These are phyloP conservation scores for Propithecus coquereli DNA, from an alignment of 2,113 vertebrate genomes.

Conservation along the genomic window DNA sequence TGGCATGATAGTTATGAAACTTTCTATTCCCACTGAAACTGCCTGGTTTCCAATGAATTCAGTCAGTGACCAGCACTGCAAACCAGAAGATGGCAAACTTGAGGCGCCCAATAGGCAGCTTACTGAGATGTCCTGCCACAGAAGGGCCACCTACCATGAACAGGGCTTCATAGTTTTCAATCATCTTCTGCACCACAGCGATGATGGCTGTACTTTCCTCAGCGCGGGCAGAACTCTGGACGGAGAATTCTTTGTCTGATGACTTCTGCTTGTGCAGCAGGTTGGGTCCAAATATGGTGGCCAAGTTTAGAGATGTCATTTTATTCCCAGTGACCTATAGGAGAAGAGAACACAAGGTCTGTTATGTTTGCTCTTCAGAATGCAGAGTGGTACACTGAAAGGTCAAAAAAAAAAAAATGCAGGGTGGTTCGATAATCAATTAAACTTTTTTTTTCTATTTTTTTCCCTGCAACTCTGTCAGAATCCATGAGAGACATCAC, in stretches of 20 bases:
- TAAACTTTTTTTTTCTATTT: not conserved
- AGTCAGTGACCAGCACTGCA: not conserved
- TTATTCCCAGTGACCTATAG: conserved; percentile 95
- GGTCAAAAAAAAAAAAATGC: not conserved
- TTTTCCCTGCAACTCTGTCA: not conserved
- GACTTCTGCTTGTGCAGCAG: conserved; percentile 96
- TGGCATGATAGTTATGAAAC: not conserved
- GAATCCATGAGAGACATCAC: not conserved
- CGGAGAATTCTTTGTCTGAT: conserved; percentile 95
- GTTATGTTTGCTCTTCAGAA: conserved; percentile 26
- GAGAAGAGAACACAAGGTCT: conserved; percentile 57
- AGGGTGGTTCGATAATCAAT: not conserved
- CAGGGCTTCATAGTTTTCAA: conserved; percentile 88
- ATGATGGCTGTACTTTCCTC: conserved; percentile 96
- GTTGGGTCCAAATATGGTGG: conserved; percentile 98
- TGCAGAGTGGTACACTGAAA: not conserved
- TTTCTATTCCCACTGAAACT: not conserved
- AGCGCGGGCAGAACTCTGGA: conserved; percentile 94
- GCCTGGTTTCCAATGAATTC: not conserved
- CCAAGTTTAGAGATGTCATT: conserved; percentile 97
- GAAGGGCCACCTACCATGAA: conserved; percentile 89
- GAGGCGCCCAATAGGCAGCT: not conserved
- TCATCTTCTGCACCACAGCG: conserved; percentile 93
- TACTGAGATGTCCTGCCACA: fast-evolving
- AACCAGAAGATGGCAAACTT: not conserved